Percentiles rank a stretch among this genome's conserved stretches.
These are phyloP conservation scores for Platichthys stellatus DNA, from an alignment of 2,113 vertebrate genomes.

Conservation along the genomic window DNA sequence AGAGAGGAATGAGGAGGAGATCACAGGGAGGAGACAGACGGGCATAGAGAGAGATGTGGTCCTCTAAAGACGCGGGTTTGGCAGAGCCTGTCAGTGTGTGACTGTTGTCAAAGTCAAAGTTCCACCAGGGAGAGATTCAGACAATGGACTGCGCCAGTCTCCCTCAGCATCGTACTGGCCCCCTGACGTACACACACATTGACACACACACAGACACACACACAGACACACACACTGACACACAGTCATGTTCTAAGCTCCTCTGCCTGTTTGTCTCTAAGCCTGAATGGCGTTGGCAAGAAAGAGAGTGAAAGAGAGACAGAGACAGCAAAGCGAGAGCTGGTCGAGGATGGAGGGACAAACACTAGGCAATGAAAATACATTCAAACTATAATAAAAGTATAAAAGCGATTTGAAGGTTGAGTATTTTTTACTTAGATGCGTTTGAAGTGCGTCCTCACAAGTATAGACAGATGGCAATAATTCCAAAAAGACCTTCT, in stretches of 20 bases:
- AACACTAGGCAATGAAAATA: background rate
- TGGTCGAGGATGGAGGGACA: background rate
- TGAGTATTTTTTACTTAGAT: background rate
- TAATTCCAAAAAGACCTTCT: background rate
- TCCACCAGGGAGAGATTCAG: conserved; percentile 74
- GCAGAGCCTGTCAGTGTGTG: conserved; percentile 65
- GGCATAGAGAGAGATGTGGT: conserved; percentile 39
- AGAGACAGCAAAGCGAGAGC: conserved; percentile 5
- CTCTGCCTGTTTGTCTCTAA: conserved; percentile 72
- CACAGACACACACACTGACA: conserved; percentile 32
- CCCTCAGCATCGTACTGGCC: conserved; percentile 62
- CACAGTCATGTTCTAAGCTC: conserved; percentile 66
- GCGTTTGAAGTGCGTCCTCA: background rate
- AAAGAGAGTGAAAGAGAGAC: conserved; percentile 15
- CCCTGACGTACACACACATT: conserved; percentile 36
- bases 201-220: conserved; percentile 30
- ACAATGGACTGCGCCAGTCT: conserved; percentile 74
- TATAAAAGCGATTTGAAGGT: conserved; percentile 3
- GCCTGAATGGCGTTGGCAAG: conserved; percentile 78
- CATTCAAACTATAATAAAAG: conserved; percentile 11
- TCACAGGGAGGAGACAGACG: conserved; percentile 30
- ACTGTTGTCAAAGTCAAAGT: conserved; percentile 82
- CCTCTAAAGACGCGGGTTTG: conserved; percentile 68
- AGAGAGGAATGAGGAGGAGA: conserved; percentile 50
- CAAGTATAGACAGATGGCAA: background rate